phyloP scores from a whole-genome alignment of 2,113 vertebrate genomes.

The Leuciscus idus region DNA sequence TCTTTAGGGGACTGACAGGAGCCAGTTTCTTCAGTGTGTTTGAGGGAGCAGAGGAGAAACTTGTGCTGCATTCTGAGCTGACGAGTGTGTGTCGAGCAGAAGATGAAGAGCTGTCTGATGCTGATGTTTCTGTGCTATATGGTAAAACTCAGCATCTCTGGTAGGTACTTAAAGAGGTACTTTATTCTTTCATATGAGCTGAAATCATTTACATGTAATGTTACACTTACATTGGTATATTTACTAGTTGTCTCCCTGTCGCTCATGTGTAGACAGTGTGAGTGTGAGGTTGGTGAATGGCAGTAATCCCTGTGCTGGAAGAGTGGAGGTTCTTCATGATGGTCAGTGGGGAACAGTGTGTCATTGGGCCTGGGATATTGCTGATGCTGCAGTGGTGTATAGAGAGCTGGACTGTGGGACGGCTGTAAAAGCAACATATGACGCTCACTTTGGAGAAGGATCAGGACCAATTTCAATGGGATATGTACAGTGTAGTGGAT shows the following conservation, averaged over 20 bases:
- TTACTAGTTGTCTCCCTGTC: background rate
- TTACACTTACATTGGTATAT: background rate
- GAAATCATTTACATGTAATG: background rate
- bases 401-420: conserved; percentile 6
- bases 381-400: conserved; percentile 2
- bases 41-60: conserved; percentile 10
- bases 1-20: conserved; percentile 16
- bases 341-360: conserved; percentile 19
- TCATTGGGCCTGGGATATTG: accelerated
- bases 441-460: background rate
- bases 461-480: background rate
- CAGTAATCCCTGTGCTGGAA: background rate
- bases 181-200: background rate
- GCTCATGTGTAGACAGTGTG: background rate
- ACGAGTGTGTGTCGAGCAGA: background rate
- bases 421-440: background rate
- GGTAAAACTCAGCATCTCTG: background rate
- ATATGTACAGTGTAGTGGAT: background rate
- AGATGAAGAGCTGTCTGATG: conserved; percentile 15
- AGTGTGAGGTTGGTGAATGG: background rate
- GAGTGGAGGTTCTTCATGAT: conserved; percentile 12
- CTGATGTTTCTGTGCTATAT: conserved; percentile 17
- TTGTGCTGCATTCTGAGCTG: background rate
- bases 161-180: conserved; percentile 17
- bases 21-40: conserved; percentile 33